A percentile compares a stretch with the other conserved stretches of the same genome.
These are phyloP conservation scores for Eugnorisma glareosa DNA, from an alignment of 2,888 invertebrate genomes.

Conservation along the genomic window DNA sequence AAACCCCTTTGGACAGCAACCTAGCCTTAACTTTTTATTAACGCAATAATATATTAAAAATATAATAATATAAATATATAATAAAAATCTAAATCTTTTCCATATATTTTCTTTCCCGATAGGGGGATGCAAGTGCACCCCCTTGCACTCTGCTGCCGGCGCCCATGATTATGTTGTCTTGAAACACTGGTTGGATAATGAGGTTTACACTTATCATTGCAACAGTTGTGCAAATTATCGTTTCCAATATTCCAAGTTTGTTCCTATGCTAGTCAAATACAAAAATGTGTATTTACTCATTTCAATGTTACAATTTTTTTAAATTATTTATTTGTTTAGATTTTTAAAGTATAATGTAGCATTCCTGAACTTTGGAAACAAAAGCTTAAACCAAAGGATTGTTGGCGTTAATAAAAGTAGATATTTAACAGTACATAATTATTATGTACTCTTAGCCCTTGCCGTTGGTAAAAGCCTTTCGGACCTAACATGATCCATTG, in stretches of 20 bases:
- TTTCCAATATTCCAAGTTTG: constrained; percentile 29
- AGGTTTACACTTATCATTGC: constrained; percentile 9
- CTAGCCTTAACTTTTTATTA: too few species aligned
- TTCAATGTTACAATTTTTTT: constrained; percentile 25
- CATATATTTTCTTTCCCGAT: too few species aligned
- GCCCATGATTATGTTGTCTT: too few species aligned
- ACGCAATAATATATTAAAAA: too few species aligned
- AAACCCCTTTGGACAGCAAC: too few species aligned
- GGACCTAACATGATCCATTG: constrained; percentile 35
- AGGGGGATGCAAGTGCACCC: too few species aligned
- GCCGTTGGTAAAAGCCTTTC: constrained; percentile 29
- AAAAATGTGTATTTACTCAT: constrained; percentile 38
- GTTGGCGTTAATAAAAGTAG: constrained; percentile 19
- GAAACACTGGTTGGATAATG: not conserved
- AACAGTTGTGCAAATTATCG: constrained; percentile 5
- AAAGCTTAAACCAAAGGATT: constrained; percentile 50
- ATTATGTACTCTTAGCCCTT: constrained; percentile 21
- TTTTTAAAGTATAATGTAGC: constrained; percentile 29
- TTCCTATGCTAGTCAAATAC: constrained; percentile 60
- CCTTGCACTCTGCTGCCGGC: too few species aligned
- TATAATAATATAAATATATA: too few species aligned
- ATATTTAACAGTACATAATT: constrained; percentile 13
- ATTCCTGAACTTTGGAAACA: constrained; percentile 49
- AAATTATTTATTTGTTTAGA: constrained; percentile 20
- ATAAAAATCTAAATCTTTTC: too few species aligned